A percentile compares a stretch with the other conserved stretches of the same genome.
Conservation (phyloP, 2,888 invertebrate species). For the Theretra japonica region DNA sequence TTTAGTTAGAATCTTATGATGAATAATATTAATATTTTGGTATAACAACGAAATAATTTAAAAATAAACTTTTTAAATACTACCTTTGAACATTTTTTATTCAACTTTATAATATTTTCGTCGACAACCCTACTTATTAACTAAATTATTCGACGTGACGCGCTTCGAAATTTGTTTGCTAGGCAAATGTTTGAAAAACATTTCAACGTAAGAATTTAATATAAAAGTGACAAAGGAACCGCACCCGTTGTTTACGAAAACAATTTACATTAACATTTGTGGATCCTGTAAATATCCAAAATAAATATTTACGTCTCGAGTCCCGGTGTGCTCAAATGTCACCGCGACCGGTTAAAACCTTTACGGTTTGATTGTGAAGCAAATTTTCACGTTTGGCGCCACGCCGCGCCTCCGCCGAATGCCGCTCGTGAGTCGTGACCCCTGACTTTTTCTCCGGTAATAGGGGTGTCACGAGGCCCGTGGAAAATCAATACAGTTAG, state of each 20-base stretch:
- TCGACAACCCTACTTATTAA: not conserved
- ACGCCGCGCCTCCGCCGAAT: not conserved
- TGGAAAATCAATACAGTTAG: conserved; percentile 7
- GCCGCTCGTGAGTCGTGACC: conserved; percentile 19
- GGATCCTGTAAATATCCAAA: not conserved
- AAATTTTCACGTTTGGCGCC: conserved; percentile 21
- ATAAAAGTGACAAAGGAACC: not conserved
- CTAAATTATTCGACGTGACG: not conserved
- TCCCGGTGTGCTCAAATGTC: not conserved
- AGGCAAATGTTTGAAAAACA: not conserved
- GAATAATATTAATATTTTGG: too few relatives aligned
- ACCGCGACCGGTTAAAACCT: conserved; percentile 11
- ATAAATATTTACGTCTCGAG: conserved; percentile 2
- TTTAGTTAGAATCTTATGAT: too few relatives aligned
- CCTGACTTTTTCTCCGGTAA: conserved; percentile 20
- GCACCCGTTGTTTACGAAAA: not conserved
- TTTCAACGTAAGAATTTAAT: not conserved
- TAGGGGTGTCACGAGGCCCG: not conserved
- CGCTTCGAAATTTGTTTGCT: not conserved
- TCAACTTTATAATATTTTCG: not conserved
- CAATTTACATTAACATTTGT: not conserved
- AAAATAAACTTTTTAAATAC: too few relatives aligned
- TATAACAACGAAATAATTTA: too few relatives aligned
- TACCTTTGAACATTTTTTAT: not conserved
- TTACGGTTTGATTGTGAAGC: conserved; percentile 29